Conservation (phyloP, 2,113 vertebrate species). For the Dromiciops gliroides region DNA sequence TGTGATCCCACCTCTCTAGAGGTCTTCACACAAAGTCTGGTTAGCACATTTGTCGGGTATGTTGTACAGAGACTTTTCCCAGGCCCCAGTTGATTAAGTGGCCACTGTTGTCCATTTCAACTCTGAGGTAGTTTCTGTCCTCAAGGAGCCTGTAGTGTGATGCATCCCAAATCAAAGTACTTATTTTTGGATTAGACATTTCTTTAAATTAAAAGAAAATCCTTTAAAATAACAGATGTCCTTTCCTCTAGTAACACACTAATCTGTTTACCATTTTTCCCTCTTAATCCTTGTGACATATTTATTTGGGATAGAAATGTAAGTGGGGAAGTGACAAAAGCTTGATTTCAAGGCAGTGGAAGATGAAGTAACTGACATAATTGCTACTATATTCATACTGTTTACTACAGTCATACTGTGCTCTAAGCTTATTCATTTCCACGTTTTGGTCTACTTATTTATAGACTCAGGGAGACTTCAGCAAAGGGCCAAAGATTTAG, state of each 20-base stretch:
- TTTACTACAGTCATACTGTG: not conserved
- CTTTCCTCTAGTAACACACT: slow-evolving; percentile 35
- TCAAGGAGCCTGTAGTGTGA: slow-evolving; percentile 20
- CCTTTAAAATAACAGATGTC: slow-evolving; percentile 21
- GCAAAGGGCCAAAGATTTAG: slow-evolving; percentile 42
- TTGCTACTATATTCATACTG: not conserved
- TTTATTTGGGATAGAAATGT: not conserved
- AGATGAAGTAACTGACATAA: not conserved
- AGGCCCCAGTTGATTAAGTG: not conserved
- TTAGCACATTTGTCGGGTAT: not conserved
- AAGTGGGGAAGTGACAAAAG: not conserved
- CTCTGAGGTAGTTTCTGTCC: not conserved
- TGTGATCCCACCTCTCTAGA: not conserved
- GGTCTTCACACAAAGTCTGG: not conserved
- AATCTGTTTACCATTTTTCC: not conserved
- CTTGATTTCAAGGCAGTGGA: not conserved
- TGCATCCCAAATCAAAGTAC: slow-evolving; percentile 28
- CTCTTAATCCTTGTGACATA: not conserved
- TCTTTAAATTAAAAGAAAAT: slow-evolving; percentile 20
- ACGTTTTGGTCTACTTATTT: not conserved
- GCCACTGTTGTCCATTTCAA: not conserved
- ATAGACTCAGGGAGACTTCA: not conserved
- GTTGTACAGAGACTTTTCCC: not conserved
- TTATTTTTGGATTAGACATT: slow-evolving; percentile 28
- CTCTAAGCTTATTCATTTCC: not conserved